Base-by-base conservation (phyloP, 2,888 invertebrate genomes). In the Aplocera efformata region DNA sequence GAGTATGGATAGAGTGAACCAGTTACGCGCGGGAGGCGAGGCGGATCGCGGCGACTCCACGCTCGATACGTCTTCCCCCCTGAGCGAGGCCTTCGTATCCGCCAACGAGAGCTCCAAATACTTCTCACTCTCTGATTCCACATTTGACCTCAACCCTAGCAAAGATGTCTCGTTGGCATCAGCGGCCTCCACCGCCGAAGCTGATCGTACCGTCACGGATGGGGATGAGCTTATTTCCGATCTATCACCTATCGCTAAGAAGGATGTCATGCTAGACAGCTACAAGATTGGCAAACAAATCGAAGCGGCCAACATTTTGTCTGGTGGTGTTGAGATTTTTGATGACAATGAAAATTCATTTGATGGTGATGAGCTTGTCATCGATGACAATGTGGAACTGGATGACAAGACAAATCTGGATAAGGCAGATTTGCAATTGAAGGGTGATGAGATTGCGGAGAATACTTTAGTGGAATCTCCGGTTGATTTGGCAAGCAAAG, bases 331-430 rank as follows among this genome's bases (percentile, higher is more conserved):
- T 8, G 74, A 84, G 40, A 88, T 89, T 37, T 89, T 89, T 64
- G 88, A 89, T 53, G 86, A 88, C 43, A 86, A 84, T 68, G 88
- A 88, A n/a, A 88, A 84, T 56, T 89, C 89, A 4, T 83, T 79
- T 60, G 89, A 89, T 55, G 89, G 83, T 1, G 69, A 85, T 57
- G 88, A 88, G 47, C 69, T 89, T 9, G 84, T 89, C 10, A 89
- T 89, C 39, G 89, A 89, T 67, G 88, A 88, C 45, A 83, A 83
- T 66, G 74, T 64, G 26, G 72, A 73, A n/a, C 43, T 65, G 7
- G 80, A 80, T 38, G 80, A 80, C 1, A 83, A 81, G 48, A 55
- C 60, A 4, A 67, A 56, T 46, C 42, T 45, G 7, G 48, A 46
- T 7, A 37, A 39, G 13, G 2, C 13, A 24, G 40, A 39, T 23